phyloP scores from a whole-genome alignment of 30 jellyfish, hydroid and myxozoan genomes.

The Rhopilema esculentum region DNA sequence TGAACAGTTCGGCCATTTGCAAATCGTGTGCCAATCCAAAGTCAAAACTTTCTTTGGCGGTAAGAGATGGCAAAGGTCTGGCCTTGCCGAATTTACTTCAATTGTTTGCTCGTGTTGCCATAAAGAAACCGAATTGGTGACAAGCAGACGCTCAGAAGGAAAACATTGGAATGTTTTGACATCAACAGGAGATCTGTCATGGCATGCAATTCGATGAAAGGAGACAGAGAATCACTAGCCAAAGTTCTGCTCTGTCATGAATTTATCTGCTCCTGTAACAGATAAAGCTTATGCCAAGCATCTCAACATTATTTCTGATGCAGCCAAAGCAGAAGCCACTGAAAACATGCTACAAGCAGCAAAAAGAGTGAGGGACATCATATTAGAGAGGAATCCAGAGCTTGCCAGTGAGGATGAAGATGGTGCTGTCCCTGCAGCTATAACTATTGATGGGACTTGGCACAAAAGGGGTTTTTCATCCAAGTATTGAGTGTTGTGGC shows the following conservation, averaged over 20 bases:
- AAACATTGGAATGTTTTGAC: not conserved
- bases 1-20: too few species aligned
- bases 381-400: not conserved
- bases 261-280: not conserved
- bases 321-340: not conserved
- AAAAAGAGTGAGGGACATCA: not conserved
- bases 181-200: conserved; percentile 1
- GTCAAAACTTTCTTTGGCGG: too few species aligned
- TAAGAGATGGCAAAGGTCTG: too few species aligned
- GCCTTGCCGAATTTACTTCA: too few species aligned
- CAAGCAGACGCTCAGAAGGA: not conserved
- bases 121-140: not conserved
- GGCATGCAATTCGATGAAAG: not conserved
- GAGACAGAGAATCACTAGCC: not conserved
- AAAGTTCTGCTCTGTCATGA: conserved; percentile 2
- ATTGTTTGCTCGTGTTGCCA: too few species aligned
- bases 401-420: not conserved
- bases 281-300: not conserved
- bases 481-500: too few species aligned
- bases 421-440: conserved; percentile 31
- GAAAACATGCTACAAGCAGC: not conserved
- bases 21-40: too few species aligned
- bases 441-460: too few species aligned
- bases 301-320: not conserved
- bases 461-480: too few species aligned